Conservation (phyloP, 2,113 vertebrate species). For the Cheilinus undulatus region DNA sequence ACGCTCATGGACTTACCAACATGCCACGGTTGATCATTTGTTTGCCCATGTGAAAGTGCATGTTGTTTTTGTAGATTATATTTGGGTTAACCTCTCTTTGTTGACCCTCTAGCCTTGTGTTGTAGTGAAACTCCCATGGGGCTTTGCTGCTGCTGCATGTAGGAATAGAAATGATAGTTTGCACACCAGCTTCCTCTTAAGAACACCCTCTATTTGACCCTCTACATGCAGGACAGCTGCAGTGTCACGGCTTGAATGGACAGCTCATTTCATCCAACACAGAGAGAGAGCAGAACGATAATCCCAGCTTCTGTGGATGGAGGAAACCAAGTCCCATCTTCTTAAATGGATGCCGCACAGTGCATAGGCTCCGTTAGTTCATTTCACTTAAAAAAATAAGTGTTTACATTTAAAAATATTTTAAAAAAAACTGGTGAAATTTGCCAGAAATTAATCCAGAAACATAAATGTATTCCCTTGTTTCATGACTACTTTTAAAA, state of each 20-base stretch:
- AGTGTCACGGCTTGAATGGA: constrained; percentile 38
- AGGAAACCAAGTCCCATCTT: constrained; percentile 14
- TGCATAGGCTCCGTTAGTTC: neutral
- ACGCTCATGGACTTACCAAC: constrained; percentile 43
- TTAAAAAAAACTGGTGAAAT: neutral
- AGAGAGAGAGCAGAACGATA: constrained; percentile 30
- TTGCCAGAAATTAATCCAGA: neutral
- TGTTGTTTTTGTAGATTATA: constrained; percentile 43
- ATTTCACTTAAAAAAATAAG: neutral
- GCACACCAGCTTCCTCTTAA: constrained; percentile 30
- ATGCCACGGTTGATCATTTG: constrained; percentile 41
- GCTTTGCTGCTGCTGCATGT: constrained; percentile 31
- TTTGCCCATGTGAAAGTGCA: constrained; percentile 38
- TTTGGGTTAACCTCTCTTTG: constrained; percentile 48
- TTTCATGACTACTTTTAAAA: too few species aligned
- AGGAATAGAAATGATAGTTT: constrained; percentile 42
- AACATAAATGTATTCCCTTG: neutral
- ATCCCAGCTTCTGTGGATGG: constrained; percentile 15
- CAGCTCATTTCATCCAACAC: constrained; percentile 34
- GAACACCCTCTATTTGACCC: constrained; percentile 56
- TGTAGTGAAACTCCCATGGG: constrained; percentile 35
- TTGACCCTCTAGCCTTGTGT: constrained; percentile 44
- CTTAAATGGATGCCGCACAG: neutral
- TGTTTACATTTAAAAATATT: too few species aligned
- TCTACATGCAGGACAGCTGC: constrained; percentile 10